Percentiles rank a stretch among this genome's conserved stretches.
Conservation (phyloP, 2,797 vertebrate species). For the Pseudochirops cupreus region DNA sequence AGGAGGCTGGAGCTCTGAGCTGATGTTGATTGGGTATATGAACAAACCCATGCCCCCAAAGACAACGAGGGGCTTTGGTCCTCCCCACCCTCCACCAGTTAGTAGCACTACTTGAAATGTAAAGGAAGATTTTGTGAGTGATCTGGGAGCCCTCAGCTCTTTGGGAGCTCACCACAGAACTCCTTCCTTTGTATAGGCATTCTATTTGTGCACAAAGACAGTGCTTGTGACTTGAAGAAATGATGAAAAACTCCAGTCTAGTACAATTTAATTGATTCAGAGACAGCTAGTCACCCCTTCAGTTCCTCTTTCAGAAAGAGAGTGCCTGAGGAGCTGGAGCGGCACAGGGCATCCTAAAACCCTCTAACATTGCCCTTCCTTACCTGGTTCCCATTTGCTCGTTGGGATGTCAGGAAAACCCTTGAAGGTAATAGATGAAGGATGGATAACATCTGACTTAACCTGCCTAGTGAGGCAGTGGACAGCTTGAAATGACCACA, state of each 20-base stretch:
- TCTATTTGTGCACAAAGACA: background rate
- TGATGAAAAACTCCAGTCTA: background rate
- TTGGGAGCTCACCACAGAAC: too few relatives aligned
- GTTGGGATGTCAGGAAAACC: background rate
- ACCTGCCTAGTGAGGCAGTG: background rate
- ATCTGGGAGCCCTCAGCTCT: too few relatives aligned
- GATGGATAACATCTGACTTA: background rate
- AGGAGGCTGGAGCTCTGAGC: background rate
- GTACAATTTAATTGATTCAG: background rate
- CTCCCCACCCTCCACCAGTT: background rate
- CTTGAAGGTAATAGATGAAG: background rate
- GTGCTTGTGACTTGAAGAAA: background rate
- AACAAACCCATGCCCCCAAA: background rate
- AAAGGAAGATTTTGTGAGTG: background rate
- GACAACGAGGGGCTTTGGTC: background rate
- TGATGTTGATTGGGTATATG: background rate
- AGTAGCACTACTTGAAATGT: background rate
- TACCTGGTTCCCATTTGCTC: background rate
- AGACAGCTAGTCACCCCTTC: background rate
- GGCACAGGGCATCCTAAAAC: background rate
- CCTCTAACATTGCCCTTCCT: background rate
- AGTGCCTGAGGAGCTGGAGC: background rate
- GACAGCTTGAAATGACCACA: background rate
- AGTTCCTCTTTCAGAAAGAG: background rate
- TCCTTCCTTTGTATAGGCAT: background rate